phyloP scores from a whole-genome alignment of 2,888 invertebrate species.

The Diarsia dahlii region DNA sequence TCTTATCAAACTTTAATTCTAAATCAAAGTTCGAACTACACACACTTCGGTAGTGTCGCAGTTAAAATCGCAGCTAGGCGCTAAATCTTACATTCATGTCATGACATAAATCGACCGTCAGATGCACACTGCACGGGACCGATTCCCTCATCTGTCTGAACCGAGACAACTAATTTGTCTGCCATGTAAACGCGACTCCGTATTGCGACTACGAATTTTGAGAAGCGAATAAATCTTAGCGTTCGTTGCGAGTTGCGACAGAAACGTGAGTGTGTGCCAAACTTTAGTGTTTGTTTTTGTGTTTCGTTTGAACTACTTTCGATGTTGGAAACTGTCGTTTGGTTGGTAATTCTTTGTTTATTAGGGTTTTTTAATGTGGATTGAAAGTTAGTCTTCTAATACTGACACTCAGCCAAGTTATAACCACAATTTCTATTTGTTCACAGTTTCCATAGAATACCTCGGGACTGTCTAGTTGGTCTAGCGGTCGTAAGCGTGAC shows the following conservation, averaged over 20 bases:
- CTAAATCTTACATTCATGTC: slow-evolving; percentile 70
- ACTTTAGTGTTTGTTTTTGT: slow-evolving; percentile 56
- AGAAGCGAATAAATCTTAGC: slow-evolving; percentile 76
- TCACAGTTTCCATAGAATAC: not conserved
- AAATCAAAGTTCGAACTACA: slow-evolving; percentile 34
- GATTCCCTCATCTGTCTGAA: slow-evolving; percentile 81
- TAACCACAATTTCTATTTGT: not conserved
- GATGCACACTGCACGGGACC: slow-evolving; percentile 73
- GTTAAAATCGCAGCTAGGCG: slow-evolving; percentile 71
- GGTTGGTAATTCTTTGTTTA: not conserved
- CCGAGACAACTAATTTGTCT: slow-evolving; percentile 86
- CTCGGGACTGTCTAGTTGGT: no score
- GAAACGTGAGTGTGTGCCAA: slow-evolving; percentile 63
- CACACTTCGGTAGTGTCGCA: slow-evolving; percentile 57
- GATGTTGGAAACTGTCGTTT: slow-evolving; percentile 3
- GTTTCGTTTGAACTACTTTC: slow-evolving; percentile 32
- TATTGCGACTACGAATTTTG: slow-evolving; percentile 74
- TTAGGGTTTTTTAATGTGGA: not conserved
- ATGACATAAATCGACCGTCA: slow-evolving; percentile 77
- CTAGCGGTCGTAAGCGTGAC: no score
- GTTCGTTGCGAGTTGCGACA: slow-evolving; percentile 59
- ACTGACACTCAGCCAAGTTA: not conserved
- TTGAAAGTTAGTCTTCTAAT: not conserved
- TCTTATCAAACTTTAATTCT: slow-evolving; percentile 8
- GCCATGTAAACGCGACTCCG: slow-evolving; percentile 76